phyloP scores from a whole-genome alignment of 2,888 invertebrate genomes.

The Euplexia lucipara region DNA sequence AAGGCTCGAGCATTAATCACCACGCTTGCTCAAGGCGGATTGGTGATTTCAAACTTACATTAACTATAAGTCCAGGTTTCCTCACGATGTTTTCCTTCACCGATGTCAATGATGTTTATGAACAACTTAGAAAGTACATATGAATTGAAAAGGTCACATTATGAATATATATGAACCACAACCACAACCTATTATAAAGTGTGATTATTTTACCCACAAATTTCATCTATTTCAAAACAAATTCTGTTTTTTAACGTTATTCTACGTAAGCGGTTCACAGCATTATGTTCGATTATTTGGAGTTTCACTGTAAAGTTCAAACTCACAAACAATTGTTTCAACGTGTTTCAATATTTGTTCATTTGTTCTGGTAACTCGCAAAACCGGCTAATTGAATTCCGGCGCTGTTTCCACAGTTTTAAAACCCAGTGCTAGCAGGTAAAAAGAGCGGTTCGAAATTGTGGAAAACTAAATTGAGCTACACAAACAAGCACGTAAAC shows the following conservation, averaged over 20 bases:
- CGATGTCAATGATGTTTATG: no score
- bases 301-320: conserved; percentile 17
- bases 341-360: conserved; percentile 45
- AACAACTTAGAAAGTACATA: no score
- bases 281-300: conserved; percentile 4
- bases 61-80: no score
- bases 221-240: conserved; percentile 2
- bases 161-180: no score
- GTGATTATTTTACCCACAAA: no score
- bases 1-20: no score
- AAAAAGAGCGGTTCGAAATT: conserved; percentile 19
- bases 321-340: conserved; percentile 39
- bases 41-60: no score
- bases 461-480: conserved; percentile 36
- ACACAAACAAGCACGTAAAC: conserved; percentile 22
- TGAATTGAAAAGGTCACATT: no score
- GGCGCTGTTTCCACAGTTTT: conserved; percentile 29
- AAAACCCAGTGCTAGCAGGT: not conserved
- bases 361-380: conserved; percentile 31
- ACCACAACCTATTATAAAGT: no score
- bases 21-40: no score
- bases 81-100: no score
- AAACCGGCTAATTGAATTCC: conserved; percentile 48
- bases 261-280: conserved; percentile 1
- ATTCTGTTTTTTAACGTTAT: not conserved